Percentiles rank a stretch among this genome's conserved stretches.
phyloP scores from a whole-genome alignment of 2,797 vertebrate species.

The Chrysolophus pictus region DNA sequence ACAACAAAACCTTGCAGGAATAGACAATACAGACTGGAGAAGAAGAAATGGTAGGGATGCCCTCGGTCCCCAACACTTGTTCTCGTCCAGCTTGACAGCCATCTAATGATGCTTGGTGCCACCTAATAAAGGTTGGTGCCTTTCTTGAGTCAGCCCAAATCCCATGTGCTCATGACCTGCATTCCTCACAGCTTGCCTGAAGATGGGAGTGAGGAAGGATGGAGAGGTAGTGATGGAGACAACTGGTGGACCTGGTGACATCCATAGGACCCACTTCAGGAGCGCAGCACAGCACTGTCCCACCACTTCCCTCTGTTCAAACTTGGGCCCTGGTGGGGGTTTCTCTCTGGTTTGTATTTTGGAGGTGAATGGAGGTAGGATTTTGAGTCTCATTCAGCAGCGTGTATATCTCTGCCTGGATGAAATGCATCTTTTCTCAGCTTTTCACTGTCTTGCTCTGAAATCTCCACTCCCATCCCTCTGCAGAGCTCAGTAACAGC shows the following conservation, averaged over 20 bases:
- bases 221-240: fast-evolving
- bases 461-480: constrained; percentile 62
- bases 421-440: constrained; percentile 53
- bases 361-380: neutral
- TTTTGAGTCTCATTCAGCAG: neutral
- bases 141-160: neutral
- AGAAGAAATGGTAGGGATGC: neutral
- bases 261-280: neutral
- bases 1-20: neutral
- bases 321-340: neutral
- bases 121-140: neutral
- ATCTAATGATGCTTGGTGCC: too few relatives aligned
- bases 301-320: neutral
- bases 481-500: constrained; percentile 60
- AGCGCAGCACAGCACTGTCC: fast-evolving
- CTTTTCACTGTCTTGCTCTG: constrained; percentile 62
- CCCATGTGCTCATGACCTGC: neutral
- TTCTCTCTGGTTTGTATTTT: neutral
- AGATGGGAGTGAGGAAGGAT: neutral
- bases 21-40: neutral
- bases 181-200: neutral
- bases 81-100: neutral
- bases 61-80: neutral
- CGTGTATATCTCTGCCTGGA: neutral
- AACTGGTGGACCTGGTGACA: fast-evolving